Evolutionary conservation across 2,113 vertebrate genomes (phyloP).

Genomic region (Meriones unguiculatus): DNA sequence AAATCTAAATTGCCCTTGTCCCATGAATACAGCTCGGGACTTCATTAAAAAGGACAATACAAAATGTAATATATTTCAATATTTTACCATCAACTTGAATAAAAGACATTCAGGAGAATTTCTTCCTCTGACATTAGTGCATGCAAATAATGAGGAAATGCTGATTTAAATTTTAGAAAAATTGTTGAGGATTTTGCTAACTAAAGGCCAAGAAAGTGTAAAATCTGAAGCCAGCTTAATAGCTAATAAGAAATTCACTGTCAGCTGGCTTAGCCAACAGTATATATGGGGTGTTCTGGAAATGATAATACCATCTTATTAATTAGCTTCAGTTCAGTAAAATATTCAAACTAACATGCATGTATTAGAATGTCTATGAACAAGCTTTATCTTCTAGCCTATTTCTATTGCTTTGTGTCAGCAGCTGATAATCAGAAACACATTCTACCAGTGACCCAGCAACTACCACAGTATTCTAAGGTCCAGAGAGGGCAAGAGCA

Average conservation of each 20-base stretch:
- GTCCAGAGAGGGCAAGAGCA: background rate
- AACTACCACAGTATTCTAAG: background rate
- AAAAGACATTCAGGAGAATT: background rate
- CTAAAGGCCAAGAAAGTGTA: background rate
- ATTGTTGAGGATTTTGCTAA: background rate
- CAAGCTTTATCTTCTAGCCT: background rate
- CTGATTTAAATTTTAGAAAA: background rate
- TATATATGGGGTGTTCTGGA: background rate
- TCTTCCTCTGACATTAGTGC: background rate
- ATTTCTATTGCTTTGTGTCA: background rate
- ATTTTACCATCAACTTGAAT: background rate
- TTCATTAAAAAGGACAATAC: background rate
- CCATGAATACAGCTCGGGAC: background rate
- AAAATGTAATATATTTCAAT: background rate
- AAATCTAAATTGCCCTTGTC: background rate
- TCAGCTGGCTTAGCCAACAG: background rate
- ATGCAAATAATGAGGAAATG: background rate
- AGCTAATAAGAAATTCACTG: background rate
- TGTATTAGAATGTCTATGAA: conserved; percentile 4
- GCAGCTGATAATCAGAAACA: background rate
- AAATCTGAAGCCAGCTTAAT: background rate
- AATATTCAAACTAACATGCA: background rate
- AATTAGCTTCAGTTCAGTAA: background rate
- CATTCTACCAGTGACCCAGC: background rate
- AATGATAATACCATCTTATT: background rate